Base-by-base conservation (phyloP, 2,113 vertebrate species). In the Ptilorrhoa leucosticta region DNA sequence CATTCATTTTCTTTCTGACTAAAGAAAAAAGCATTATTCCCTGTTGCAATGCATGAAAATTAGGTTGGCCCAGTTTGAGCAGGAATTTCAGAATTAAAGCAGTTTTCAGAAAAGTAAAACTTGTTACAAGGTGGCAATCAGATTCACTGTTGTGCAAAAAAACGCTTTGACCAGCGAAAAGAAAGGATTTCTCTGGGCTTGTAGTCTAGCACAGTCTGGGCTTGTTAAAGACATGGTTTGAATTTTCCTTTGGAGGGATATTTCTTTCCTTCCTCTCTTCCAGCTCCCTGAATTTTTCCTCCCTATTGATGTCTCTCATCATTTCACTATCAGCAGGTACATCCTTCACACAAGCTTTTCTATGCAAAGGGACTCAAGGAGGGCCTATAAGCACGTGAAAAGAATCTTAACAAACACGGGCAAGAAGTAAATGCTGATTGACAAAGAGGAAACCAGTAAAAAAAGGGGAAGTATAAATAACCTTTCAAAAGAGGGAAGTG, bases 1-100 rank as follows among this genome's bases (percentile, higher is more conserved):
- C 48, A 65, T 31, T 73, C 42, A 64, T 89, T 92, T 72, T 91
- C 53, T 94, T 96, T 92, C 72, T 47, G 30, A 93, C 47, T 88
- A 83, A 81, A 57, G 21, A 79, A 53, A 79, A 65, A 81, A 87
- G 3, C 60, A 45, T 91, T 90, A 93, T 86, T 96, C 33, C 27
- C 71, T 61, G 58, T 40, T 51, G 70, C 27, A 94, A 83, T 3
- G 0, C 86, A 77, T 83, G 58, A 94, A 96, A 70, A 94, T 64
- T 89, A 83, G 14, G 45, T 35, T 89, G 60, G 63, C 40, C 37
- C 37, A 50, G 68, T 93, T 89, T 71, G 54, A 85, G 64, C 31
- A 94, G 31, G 8, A 95, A 85, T 83, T 75, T 70, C 56, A 95
- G 68, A 90, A 86, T 69, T 70, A 93, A 95, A 72, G 19, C 8